phyloP scores from a whole-genome alignment of 2,113 vertebrate species.

The Rhizomys pruinosus region DNA sequence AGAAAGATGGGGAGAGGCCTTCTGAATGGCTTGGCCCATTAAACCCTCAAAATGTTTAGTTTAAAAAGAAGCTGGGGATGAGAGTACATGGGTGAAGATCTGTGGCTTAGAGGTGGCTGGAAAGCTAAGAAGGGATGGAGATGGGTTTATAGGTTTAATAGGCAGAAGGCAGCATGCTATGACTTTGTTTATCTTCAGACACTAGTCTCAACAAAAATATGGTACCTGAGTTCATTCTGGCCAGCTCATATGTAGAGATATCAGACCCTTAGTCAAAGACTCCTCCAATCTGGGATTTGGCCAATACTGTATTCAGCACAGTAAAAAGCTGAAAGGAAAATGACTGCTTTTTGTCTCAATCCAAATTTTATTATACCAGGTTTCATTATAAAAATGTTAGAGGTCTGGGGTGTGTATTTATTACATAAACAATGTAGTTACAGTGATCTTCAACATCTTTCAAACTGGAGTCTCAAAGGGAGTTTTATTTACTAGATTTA shows the following conservation, averaged over 20 bases:
- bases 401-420: conserved; percentile 61
- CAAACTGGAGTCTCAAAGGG: conserved; percentile 66
- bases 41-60: not conserved
- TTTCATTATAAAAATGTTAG: conserved; percentile 75
- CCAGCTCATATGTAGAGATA: not conserved
- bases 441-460: conserved; percentile 75
- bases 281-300: conserved; percentile 57
- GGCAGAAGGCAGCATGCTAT: not conserved
- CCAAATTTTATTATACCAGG: conserved; percentile 68
- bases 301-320: conserved; percentile 11
- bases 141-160: not conserved
- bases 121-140: not conserved
- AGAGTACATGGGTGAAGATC: not conserved
- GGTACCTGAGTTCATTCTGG: not conserved
- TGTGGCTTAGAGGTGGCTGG: not conserved
- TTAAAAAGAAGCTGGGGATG: not conserved
- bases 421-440: conserved; percentile 65
- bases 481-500: conserved; percentile 76
- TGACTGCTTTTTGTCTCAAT: conserved; percentile 60
- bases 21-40: not conserved
- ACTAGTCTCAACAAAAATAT: conserved; percentile 31
- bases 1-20: not conserved
- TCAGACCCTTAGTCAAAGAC: conserved; percentile 57
- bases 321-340: conserved; percentile 45
- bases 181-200: not conserved